Evolutionary conservation across 2,113 vertebrate species (phyloP).

Genomic region (Arizona elegans): DNA sequence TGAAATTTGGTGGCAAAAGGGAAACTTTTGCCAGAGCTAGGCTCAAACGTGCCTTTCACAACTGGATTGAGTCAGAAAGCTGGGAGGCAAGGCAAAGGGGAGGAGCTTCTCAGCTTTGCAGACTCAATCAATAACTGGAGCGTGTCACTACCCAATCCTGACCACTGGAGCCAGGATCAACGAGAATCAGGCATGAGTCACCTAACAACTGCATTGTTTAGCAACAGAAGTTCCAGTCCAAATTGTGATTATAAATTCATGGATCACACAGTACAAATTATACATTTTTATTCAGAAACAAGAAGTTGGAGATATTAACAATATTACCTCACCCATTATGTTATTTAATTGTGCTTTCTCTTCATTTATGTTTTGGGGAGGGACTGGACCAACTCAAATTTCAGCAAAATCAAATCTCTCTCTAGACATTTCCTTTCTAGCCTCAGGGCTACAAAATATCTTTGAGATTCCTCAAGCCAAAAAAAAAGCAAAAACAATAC

Average conservation of each 20-base stretch:
- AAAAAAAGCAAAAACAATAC: background rate
- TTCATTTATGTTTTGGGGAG: background rate
- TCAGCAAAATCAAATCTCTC: background rate
- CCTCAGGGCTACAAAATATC: background rate
- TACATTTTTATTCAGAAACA: background rate
- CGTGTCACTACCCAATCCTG: too few species aligned
- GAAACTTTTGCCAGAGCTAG: too few species aligned
- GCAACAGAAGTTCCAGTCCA: too few species aligned
- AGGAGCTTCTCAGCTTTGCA: too few species aligned
- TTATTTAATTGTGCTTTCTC: background rate
- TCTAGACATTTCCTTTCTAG: background rate
- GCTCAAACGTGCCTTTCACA: too few species aligned
- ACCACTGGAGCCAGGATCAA: too few species aligned
- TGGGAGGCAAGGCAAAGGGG: too few species aligned
- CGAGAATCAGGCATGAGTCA: too few species aligned
- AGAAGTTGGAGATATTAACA: background rate
- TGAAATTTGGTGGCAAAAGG: too few species aligned
- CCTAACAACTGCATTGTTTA: too few species aligned
- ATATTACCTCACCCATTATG: background rate
- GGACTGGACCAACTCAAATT: background rate
- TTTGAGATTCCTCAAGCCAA: background rate
- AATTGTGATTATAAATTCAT: background rate
- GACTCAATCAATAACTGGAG: too few species aligned
- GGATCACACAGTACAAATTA: background rate
- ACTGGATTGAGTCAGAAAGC: too few species aligned